Base-by-base conservation (phyloP, 2,888 invertebrate species). In the Frankliniella fusca region DNA sequence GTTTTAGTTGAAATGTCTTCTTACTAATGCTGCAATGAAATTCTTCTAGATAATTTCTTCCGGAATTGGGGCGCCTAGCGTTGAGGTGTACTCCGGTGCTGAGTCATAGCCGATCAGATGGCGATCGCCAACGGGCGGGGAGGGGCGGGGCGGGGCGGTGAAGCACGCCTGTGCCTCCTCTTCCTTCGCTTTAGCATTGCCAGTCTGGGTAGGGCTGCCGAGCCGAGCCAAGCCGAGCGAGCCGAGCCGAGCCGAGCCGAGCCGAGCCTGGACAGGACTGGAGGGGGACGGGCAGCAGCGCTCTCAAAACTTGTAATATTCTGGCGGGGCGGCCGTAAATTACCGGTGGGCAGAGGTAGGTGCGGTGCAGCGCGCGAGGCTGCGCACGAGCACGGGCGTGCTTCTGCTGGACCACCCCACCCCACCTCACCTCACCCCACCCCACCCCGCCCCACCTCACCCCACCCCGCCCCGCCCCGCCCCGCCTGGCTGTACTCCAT, bases 251-350 rank as follows among this genome's bases (percentile, higher is more conserved):
- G 38, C 38, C n/a, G n/a, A 38, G 38, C 38, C 38, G 38, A 5
- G 38, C 38, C 38, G 38, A 2, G 38, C 38, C 38, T 38, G 38
- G 3, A 38, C 38, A 38, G 38, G 38, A 38, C 38, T 38, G 38
- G 38, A 38, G 54, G 54, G 18, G 38, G 38, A 38, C 38, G 38
- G 38, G 38, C 38, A 38, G 38, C 38, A 38, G 38, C 70, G 70
- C 23, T 76, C 54, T 76, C 70, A 76, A 76, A 76, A 76, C 70
- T 76, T 76, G 70, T 76, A 76, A 76, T 76, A 76, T 76, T 76
- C 70, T 27, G 70, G 23, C 70, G 23, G 70, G 23, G 27, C 27
- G 27, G 23, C 70, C 70, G 70, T 76, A 76, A 76, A 76, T 76
- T 76, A 76, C 70, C 38, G 38, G 38, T 38, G 38, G 15, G 54